phyloP scores from a whole-genome alignment of 2,888 invertebrate genomes.

The Sminthurinus aureus region DNA sequence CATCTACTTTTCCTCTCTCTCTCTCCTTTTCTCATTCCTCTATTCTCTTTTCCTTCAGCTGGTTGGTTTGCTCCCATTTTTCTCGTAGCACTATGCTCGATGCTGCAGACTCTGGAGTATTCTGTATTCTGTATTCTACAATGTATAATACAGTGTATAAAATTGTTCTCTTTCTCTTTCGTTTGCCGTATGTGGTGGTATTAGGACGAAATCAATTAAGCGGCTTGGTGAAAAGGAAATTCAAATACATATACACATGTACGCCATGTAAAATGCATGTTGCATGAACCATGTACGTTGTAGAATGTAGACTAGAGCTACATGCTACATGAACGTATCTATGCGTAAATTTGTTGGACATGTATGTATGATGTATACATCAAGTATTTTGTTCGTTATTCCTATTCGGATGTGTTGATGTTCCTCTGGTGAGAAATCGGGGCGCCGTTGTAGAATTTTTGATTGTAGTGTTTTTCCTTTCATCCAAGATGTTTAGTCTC shows the following conservation, averaged over 20 bases:
- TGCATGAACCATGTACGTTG: no score
- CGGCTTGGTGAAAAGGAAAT: slow-evolving; percentile 14
- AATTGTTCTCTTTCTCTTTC: not conserved
- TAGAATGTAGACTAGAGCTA: no score
- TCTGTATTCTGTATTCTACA: no score
- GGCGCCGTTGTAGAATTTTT: not conserved
- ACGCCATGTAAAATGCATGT: not conserved
- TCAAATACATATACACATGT: not conserved
- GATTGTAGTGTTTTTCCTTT: slow-evolving; percentile 16
- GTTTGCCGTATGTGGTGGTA: not conserved
- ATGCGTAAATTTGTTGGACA: no score
- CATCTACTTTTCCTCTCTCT: no score
- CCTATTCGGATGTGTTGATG: no score
- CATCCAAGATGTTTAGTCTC: slow-evolving; percentile 5
- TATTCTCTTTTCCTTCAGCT: not conserved
- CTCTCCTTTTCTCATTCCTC: no score
- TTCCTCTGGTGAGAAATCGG: not conserved
- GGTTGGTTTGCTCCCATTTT: not conserved
- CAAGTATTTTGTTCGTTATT: no score
- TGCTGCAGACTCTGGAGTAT: not conserved
- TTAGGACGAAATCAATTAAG: slow-evolving; percentile 3
- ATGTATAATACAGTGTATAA: no score
- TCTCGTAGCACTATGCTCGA: not conserved
- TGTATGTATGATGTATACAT: no score
- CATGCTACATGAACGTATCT: no score